These are phyloP conservation scores for Microplitis deprimator DNA, from an alignment of 2,888 invertebrate genomes.

Conservation along the genomic window DNA sequence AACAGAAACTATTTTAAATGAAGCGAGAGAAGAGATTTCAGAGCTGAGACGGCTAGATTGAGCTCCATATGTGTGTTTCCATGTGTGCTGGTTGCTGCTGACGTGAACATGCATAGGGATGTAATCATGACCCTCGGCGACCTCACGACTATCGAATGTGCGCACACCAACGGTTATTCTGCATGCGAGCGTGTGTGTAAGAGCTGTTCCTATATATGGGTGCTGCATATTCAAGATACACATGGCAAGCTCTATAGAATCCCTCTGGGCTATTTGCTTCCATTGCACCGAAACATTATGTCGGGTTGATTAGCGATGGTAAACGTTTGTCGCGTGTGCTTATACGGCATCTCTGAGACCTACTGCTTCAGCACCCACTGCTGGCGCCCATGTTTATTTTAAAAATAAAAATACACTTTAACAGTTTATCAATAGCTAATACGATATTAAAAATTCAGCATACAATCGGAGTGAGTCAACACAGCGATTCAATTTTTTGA, in stretches of 20 bases:
- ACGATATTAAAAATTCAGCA: too few relatives aligned
- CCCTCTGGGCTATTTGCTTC: conserved; percentile 67
- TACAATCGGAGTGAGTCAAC: too few relatives aligned
- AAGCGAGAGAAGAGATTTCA: not conserved
- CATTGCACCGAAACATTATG: conserved; percentile 65
- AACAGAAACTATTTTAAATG: conserved; percentile 20
- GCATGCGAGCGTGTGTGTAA: not conserved
- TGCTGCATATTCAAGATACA: conserved; percentile 52
- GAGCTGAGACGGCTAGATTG: not conserved
- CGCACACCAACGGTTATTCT: not conserved
- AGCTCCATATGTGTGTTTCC: conserved; percentile 39
- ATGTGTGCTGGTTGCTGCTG: conserved; percentile 4
- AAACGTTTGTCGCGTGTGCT: conserved; percentile 65
- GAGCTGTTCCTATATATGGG: conserved; percentile 29
- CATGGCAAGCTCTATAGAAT: conserved; percentile 60
- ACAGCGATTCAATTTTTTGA: too few relatives aligned
- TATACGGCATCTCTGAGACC: too few relatives aligned
- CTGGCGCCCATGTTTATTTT: not conserved
- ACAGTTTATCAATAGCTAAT: too few relatives aligned
- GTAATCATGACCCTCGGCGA: conserved; percentile 22
- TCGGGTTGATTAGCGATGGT: conserved; percentile 70
- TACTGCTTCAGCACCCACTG: conserved; percentile 1
- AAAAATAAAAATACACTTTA: too few relatives aligned
- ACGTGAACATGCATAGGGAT: not conserved
- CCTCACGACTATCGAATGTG: conserved; percentile 23